phyloP scores from a whole-genome alignment of 2,888 invertebrate genomes.

The Byasa hedistus region DNA sequence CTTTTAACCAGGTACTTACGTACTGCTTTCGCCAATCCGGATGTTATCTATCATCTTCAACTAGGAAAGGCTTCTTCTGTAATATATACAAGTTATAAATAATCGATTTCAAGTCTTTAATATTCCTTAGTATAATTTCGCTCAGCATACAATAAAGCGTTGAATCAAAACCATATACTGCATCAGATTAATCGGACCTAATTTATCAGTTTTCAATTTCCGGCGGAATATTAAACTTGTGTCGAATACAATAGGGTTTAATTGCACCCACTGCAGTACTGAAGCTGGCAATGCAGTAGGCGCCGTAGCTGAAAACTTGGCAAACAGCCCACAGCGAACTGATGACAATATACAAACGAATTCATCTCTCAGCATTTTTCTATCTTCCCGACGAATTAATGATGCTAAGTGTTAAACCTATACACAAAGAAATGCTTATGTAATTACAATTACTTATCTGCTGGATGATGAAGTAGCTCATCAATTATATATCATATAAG shows the following conservation, averaged over 20 bases:
- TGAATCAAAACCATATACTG: slow-evolving; percentile 70
- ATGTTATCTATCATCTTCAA: too few relatives aligned
- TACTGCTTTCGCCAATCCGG: too few relatives aligned
- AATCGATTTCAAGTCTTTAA: too few relatives aligned
- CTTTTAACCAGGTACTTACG: too few relatives aligned
- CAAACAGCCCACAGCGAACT: slow-evolving; percentile 63
- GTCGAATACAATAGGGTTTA: slow-evolving; percentile 39
- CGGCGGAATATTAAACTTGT: slow-evolving; percentile 49
- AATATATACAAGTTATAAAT: too few relatives aligned
- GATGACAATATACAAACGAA: slow-evolving; percentile 49
- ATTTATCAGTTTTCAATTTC: slow-evolving; percentile 35
- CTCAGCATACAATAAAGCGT: slow-evolving; percentile 61
- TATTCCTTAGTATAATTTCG: too few relatives aligned
- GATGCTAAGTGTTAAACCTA: slow-evolving; percentile 50
- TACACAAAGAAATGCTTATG: too few relatives aligned
- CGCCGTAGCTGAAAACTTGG: slow-evolving; percentile 69
- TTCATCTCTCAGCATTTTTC: slow-evolving; percentile 57
- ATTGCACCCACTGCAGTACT: slow-evolving; percentile 45
- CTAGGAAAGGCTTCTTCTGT: too few relatives aligned
- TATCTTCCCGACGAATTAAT: slow-evolving; percentile 57
- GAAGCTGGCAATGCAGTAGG: slow-evolving; percentile 59
- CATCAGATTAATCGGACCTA: slow-evolving; percentile 66
- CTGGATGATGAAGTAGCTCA: too few relatives aligned
- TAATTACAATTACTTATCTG: too few relatives aligned
- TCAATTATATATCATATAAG: too few relatives aligned